phyloP scores from a whole-genome alignment of 2,797 vertebrate species.

The Cynopterus sphinx region DNA sequence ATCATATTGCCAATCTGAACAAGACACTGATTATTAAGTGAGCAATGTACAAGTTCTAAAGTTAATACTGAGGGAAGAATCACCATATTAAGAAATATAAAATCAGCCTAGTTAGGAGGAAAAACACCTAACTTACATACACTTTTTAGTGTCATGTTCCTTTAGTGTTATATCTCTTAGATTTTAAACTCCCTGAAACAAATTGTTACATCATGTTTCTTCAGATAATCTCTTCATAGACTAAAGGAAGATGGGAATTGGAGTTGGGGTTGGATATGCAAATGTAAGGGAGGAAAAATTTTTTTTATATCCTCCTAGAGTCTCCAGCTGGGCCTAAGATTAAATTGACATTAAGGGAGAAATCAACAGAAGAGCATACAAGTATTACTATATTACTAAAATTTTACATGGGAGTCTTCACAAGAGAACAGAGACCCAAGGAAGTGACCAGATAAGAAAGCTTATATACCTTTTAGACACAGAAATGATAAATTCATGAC shows the following conservation, averaged over 20 bases:
- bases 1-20: not conserved
- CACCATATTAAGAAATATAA: not conserved
- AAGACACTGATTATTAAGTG: not conserved
- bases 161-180: not conserved
- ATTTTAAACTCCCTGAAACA: not conserved
- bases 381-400: not conserved
- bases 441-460: not conserved
- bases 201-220: not conserved
- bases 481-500: not conserved
- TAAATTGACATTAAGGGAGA: not conserved
- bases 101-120: not conserved
- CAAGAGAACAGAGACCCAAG: not conserved
- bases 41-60: not conserved
- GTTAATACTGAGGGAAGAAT: not conserved
- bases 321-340: not conserved
- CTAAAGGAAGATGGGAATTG: not conserved
- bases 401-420: not conserved
- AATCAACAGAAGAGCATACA: not conserved
- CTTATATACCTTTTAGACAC: not conserved
- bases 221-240: not conserved
- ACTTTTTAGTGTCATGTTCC: too few species aligned
- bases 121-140: not conserved
- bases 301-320: not conserved
- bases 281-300: not conserved
- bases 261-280: not conserved